Evolutionary conservation across 2,888 invertebrate species (phyloP).

Genomic region (Caenorhabditis becei): DNA sequence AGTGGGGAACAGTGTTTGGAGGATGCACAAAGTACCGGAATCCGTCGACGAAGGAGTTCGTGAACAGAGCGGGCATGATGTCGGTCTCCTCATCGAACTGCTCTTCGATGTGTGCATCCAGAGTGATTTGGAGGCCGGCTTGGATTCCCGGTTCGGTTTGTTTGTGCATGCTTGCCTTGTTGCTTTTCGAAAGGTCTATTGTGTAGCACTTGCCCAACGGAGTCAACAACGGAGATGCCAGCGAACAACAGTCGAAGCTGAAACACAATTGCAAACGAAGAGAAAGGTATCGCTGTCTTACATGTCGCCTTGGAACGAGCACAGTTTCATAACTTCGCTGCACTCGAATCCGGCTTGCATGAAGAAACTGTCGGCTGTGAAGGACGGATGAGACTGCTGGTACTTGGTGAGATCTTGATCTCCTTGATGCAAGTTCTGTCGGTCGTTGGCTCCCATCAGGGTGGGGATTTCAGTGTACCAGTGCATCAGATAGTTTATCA

Average conservation of each 20-base stretch:
- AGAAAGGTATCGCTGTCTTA: constrained; percentile 5
- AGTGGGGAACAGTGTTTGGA: constrained; percentile 67
- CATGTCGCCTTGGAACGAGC: constrained; percentile 72
- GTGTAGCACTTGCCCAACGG: constrained; percentile 77
- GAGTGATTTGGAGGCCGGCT: constrained; percentile 71
- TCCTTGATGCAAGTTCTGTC: constrained; percentile 34
- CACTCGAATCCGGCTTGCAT: constrained; percentile 65
- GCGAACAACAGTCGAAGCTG: constrained; percentile 74
- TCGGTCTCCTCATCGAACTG: constrained; percentile 62
- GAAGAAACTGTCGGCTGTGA: constrained; percentile 42
- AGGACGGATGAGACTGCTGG: constrained; percentile 34
- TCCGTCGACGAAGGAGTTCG: constrained; percentile 76
- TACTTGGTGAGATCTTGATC: constrained; percentile 48
- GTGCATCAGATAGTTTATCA: constrained; percentile 68
- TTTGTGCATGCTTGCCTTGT: constrained; percentile 68
- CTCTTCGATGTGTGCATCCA: constrained; percentile 75
- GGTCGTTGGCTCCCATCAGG: constrained; percentile 30
- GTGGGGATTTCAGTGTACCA: constrained; percentile 48
- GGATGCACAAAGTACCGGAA: constrained; percentile 78
- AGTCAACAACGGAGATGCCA: constrained; percentile 73
- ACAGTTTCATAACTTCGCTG: constrained; percentile 70
- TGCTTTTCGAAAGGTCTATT: constrained; percentile 68
- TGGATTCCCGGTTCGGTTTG: constrained; percentile 74
- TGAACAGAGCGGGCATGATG: constrained; percentile 63
- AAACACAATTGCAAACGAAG: neutral